Conservation (phyloP, 1,140 invertebrate species). For the Psix sp. region DNA sequence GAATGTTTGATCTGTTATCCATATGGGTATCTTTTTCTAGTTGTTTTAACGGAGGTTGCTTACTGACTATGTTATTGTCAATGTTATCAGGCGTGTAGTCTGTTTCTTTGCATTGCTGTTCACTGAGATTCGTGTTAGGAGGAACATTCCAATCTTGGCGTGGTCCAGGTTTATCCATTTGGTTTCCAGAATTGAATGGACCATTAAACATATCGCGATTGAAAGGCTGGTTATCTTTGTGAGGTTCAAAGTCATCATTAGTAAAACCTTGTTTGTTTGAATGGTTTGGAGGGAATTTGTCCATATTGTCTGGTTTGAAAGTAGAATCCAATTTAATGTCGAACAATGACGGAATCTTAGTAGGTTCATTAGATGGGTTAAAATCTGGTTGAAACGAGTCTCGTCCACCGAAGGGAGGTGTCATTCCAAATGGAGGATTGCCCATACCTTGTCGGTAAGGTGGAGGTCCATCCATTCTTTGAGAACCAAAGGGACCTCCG, state of each 20-base stretch:
- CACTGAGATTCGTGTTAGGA: constrained; percentile 11
- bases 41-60: too few relatives aligned
- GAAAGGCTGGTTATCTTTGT: constrained; percentile 1
- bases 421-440: constrained; percentile 5
- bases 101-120: background rate
- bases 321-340: constrained; percentile 32
- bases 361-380: background rate
- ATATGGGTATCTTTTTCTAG: background rate
- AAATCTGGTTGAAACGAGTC: constrained; percentile 20
- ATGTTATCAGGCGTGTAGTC: constrained; percentile 10
- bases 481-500: constrained; percentile 22
- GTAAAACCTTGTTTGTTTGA: background rate
- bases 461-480: constrained; percentile 14
- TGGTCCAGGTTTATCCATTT: background rate
- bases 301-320: constrained; percentile 17
- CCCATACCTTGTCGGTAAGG: constrained; percentile 33
- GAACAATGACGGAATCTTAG: constrained; percentile 44
- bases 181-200: too few relatives aligned
- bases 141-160: too few relatives aligned
- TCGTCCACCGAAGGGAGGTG: constrained; percentile 8
- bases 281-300: background rate
- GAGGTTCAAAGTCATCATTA: constrained; percentile 12
- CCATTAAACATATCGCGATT: background rate
- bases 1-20: background rate
- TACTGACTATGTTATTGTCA: constrained; percentile 9